A percentile compares a stretch with the other conserved stretches of the same genome.
These are phyloP conservation scores for Eleutherodactylus coqui DNA, from an alignment of 2,797 vertebrate species.

Conservation along the genomic window DNA sequence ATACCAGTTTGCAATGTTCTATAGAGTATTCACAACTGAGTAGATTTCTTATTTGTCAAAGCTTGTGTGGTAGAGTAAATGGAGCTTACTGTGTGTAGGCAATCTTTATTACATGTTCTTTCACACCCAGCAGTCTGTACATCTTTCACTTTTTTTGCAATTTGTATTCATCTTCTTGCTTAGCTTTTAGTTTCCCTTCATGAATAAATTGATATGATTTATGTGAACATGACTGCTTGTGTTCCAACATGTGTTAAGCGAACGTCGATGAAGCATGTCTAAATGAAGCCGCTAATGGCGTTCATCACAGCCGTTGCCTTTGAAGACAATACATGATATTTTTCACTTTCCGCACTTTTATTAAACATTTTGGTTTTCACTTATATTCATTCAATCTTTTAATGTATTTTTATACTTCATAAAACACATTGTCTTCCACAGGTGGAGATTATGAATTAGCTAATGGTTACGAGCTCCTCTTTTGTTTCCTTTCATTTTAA, in stretches of 20 bases:
- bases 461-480: not conserved
- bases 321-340: no score
- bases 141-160: no score
- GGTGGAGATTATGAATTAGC: no score
- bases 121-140: no score
- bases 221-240: not conserved
- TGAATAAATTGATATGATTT: not conserved
- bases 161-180: not conserved
- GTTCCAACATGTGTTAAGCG: slow-evolving; percentile 33
- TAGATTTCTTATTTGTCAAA: no score
- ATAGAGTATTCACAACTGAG: no score
- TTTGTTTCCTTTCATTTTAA: not conserved
- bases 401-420: not conserved
- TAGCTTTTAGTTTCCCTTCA: not conserved
- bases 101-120: no score
- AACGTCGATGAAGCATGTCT: slow-evolving; percentile 18
- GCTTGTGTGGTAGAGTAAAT: no score
- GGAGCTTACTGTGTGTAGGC: no score
- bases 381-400: not conserved
- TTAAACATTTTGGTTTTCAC: slow-evolving; percentile 22
- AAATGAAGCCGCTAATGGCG: slow-evolving; percentile 36
- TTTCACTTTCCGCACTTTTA: slow-evolving; percentile 26
- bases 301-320: no score
- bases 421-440: no score
- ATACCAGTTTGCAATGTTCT: no score